These are phyloP conservation scores for Columba guinea DNA, from an alignment of 2,797 vertebrate genomes.

Conservation along the genomic window DNA sequence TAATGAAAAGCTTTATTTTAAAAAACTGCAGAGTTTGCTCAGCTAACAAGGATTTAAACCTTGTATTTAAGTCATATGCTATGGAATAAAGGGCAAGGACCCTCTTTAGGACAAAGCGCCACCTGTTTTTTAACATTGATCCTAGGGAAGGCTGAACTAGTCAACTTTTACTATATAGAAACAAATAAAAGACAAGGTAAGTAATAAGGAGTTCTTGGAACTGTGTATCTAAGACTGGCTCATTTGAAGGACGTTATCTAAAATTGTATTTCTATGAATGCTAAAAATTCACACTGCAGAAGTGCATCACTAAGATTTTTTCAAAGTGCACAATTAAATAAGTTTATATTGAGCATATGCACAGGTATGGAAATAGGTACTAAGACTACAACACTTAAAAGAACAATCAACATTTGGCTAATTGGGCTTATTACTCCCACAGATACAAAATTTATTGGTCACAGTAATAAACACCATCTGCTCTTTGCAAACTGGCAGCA, in stretches of 20 bases:
- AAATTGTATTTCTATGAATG: not conserved
- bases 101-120: not conserved
- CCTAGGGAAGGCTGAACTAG: not conserved
- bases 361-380: slow-evolving; percentile 48
- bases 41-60: not conserved
- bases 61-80: not conserved
- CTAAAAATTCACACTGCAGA: not conserved
- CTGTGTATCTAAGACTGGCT: not conserved
- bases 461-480: slow-evolving; percentile 63
- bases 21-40: no score
- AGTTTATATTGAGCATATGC: not conserved
- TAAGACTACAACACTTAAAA: slow-evolving; percentile 15
- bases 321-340: not conserved
- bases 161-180: not conserved
- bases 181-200: not conserved
- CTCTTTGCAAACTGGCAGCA: slow-evolving; percentile 37
- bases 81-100: not conserved
- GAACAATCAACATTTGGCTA: slow-evolving; percentile 50
- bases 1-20: no score
- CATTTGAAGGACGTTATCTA: not conserved
- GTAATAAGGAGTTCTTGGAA: not conserved
- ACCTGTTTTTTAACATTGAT: not conserved
- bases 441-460: slow-evolving; percentile 12
- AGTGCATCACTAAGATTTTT: not conserved
- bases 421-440: slow-evolving; percentile 44